Conservation (phyloP, 2,797 vertebrate species). For the Myotis pilosus region DNA sequence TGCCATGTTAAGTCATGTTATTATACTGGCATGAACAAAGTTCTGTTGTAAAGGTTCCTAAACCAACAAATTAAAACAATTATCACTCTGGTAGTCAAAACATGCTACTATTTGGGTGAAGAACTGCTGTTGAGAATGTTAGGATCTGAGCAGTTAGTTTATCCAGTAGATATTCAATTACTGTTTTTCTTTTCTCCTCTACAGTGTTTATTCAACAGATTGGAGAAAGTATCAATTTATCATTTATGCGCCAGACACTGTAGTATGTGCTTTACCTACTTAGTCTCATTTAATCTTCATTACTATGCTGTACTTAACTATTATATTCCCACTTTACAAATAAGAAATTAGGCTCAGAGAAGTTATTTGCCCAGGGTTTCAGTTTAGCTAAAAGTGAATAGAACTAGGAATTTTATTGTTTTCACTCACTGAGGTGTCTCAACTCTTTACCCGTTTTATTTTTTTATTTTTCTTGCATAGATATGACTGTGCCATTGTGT, state of each 20-base stretch:
- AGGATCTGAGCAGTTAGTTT: background rate
- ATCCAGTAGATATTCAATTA: background rate
- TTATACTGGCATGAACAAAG: background rate
- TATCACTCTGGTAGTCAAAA: background rate
- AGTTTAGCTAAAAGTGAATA: background rate
- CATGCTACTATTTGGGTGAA: background rate
- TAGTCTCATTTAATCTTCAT: slow-evolving; percentile 25
- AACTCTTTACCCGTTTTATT: background rate
- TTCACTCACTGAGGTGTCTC: background rate
- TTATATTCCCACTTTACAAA: background rate
- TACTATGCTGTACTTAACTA: slow-evolving; percentile 6
- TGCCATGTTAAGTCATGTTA: background rate
- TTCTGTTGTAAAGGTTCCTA: background rate
- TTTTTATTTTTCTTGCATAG: slow-evolving; percentile 5
- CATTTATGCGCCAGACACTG: background rate
- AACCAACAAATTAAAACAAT: background rate
- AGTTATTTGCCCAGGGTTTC: background rate
- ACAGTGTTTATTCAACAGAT: background rate
- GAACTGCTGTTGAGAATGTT: background rate
- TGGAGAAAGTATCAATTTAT: background rate
- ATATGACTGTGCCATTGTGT: background rate
- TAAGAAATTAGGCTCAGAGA: slow-evolving; percentile 17
- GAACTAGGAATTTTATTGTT: slow-evolving; percentile 14
- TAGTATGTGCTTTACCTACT: background rate
- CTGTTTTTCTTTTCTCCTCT: slow-evolving; percentile 13